phyloP scores from a whole-genome alignment of 2,113 vertebrate species.

The Heloderma charlesbogerti region DNA sequence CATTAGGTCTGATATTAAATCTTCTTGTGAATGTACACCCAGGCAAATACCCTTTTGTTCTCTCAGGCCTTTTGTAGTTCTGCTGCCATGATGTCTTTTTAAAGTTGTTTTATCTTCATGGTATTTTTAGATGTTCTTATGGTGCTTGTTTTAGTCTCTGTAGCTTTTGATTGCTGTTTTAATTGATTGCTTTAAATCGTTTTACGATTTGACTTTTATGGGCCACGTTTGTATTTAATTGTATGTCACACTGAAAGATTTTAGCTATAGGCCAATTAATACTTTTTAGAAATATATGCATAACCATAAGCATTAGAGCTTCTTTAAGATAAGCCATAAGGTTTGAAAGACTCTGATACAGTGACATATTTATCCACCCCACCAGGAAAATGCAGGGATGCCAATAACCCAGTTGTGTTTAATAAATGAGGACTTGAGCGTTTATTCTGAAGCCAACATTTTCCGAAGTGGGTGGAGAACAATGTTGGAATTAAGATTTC shows the following conservation, averaged over 20 bases:
- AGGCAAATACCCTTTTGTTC: no score
- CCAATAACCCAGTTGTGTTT: background rate
- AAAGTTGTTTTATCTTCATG: no score
- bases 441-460: background rate
- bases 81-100: no score
- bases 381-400: background rate
- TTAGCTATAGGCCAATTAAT: no score
- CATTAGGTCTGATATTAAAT: background rate
- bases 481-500: background rate
- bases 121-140: no score
- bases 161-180: no score
- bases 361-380: background rate
- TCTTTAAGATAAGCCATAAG: background rate
- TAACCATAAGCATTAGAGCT: background rate
- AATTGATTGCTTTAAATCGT: no score
- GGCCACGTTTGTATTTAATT: no score
- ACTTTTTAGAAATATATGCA: background rate
- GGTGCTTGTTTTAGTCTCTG: no score
- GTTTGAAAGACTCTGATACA: conserved; percentile 2
- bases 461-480: background rate
- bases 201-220: no score
- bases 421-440: background rate
- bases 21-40: background rate
- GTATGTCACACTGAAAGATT: no score
- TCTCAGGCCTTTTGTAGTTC: no score